Conservation (phyloP, 1,140 invertebrate genomes). For the Bradysia coprophila region DNA sequence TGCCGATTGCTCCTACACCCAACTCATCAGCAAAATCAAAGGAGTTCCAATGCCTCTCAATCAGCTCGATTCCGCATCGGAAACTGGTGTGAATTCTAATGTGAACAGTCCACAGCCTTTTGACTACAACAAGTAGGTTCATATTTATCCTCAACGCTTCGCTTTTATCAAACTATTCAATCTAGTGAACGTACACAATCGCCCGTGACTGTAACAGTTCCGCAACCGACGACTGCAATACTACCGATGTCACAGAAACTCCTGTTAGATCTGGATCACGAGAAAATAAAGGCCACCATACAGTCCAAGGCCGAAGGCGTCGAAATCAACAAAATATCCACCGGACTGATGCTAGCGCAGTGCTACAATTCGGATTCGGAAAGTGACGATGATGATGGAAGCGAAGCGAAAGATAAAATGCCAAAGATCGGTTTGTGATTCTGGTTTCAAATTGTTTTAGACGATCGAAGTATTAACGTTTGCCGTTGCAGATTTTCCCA, state of each 20-base stretch:
- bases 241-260: too few relatives aligned
- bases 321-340: slow-evolving; percentile 22
- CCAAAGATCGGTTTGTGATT: neutral
- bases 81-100: too few relatives aligned
- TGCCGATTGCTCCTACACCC: slow-evolving; percentile 65
- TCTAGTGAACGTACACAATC: too few relatives aligned
- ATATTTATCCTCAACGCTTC: too few relatives aligned
- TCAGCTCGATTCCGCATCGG: too few relatives aligned
- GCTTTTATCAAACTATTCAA: too few relatives aligned
- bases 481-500: slow-evolving; percentile 25
- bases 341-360: slow-evolving; percentile 33
- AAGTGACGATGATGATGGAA: slow-evolving; percentile 25
- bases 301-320: slow-evolving; percentile 3
- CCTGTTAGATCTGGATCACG: too few relatives aligned
- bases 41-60: slow-evolving; percentile 35
- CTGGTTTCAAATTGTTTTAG: neutral
- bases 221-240: too few relatives aligned
- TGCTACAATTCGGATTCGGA: slow-evolving; percentile 34
- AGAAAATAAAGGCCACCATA: slow-evolving; percentile 8
- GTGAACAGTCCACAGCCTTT: too few relatives aligned
- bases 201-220: too few relatives aligned
- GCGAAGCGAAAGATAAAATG: slow-evolving; percentile 14
- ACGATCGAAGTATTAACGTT: neutral
- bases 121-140: too few relatives aligned
- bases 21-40: slow-evolving; percentile 65